Evolutionary conservation across 1,140 invertebrate genomes (phyloP), one percentile per base, ranked within the genome.

Genomic region (Hycleus phaleratus): DNA sequence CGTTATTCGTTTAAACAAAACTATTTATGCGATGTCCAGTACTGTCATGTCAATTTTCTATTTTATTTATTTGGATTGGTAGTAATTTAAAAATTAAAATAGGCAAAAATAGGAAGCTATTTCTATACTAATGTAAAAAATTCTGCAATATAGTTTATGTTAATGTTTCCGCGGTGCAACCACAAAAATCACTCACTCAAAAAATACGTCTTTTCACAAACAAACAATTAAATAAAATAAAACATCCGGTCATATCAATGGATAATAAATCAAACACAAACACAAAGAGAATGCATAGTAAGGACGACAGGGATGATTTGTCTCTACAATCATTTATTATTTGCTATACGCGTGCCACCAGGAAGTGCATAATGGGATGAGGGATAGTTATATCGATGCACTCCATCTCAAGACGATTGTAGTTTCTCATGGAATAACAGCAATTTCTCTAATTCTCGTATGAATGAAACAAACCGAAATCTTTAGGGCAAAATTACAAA

Each of bases 191-290:
- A 62, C 58, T 57, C 54, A 63, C 49, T 59, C 62, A 66, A 60
- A 64, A 63, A 64, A 66, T 63, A 56, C 42, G 50, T 59, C 57
- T 55, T 42, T 64, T 52, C 46, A 42, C 62, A 64, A 63, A 66
- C 64, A 66, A 66, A 66, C 64, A 66, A 66, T 66, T 64, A 66
- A 66, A 66, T 66, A 66, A 39, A 66, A 61, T 64, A 66, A 66
- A 66, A 64, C 58, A 63, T 66, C 64, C 64, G 64, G 40, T n/a
- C 40, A 42, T 10, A 42, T 42, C 9, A n/a, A 42, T 6, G 40
- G 26, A 42, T 55, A 38, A 66, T 66, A 66, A 66, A 66, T 66
- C 64, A 32, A 63, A 56, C 49, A 38, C 43, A 54, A 53, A 48
- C 52, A 61, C 46, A 59, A 59, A 61, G 56, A 63, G 58, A 60